phyloP scores from a whole-genome alignment of 2,797 vertebrate genomes.

The Poeciliopsis infans region DNA sequence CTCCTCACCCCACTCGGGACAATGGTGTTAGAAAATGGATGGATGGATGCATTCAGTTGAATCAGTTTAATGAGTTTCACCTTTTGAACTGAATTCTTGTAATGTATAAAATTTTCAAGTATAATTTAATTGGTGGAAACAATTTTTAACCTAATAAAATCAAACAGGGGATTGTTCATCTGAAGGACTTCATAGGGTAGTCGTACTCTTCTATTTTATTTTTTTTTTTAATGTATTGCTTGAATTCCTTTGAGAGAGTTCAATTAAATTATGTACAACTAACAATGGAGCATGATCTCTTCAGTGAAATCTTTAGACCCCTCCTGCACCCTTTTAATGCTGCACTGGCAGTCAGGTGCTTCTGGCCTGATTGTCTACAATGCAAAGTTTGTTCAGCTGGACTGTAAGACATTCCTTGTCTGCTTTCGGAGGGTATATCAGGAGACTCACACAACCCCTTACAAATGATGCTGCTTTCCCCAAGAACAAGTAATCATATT shows the following conservation, averaged over 20 bases:
- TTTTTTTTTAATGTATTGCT: not conserved
- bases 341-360: slow-evolving; percentile 38
- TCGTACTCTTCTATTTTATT: not conserved
- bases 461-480: slow-evolving; percentile 48
- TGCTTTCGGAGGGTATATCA: slow-evolving; percentile 37
- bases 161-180: not conserved
- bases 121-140: not conserved
- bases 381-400: slow-evolving; percentile 41
- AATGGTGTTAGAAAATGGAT: no score
- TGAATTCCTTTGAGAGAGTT: not conserved
- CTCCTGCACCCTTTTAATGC: not conserved
- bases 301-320: not conserved
- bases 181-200: not conserved
- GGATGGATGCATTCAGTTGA: not conserved
- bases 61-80: not conserved
- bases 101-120: not conserved
- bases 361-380: slow-evolving; percentile 36
- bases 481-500: slow-evolving; percentile 74
- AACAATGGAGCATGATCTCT: not conserved
- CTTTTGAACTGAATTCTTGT: not conserved
- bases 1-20: no score
- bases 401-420: slow-evolving; percentile 33
- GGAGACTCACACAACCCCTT: slow-evolving; percentile 36
- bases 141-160: not conserved
- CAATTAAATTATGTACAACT: not conserved